Evolutionary conservation across 2,113 vertebrate genomes (phyloP).

Genomic region (Chinchilla lanigera): DNA sequence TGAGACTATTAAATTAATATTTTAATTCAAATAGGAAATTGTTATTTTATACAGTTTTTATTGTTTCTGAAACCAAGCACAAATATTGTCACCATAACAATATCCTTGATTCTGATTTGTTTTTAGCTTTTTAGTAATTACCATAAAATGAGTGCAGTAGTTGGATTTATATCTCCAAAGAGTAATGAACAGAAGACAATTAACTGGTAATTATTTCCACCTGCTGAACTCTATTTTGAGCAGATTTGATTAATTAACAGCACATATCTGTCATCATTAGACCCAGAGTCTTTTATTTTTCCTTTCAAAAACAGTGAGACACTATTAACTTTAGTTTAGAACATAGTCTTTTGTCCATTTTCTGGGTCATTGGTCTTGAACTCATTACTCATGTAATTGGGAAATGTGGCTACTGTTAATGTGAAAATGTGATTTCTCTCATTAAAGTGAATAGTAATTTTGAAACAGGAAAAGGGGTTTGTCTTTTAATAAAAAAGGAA

Average conservation of each 20-base stretch:
- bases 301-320: conserved; percentile 72
- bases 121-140: conserved; percentile 79
- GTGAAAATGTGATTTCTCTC: conserved; percentile 78
- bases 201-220: conserved; percentile 88
- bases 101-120: conserved; percentile 77
- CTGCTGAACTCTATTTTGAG: conserved; percentile 87
- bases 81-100: conserved; percentile 71
- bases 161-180: conserved; percentile 85
- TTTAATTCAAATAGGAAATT: conserved; percentile 68
- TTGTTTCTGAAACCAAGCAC: conserved; percentile 62
- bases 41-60: conserved; percentile 55
- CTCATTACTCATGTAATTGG: conserved; percentile 85
- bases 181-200: conserved; percentile 87
- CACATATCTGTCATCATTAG: conserved; percentile 84
- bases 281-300: conserved; percentile 61
- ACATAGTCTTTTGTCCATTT: conserved; percentile 81
- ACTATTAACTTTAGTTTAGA: conserved; percentile 82
- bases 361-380: conserved; percentile 84
- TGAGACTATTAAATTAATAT: conserved; percentile 58
- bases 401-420: conserved; percentile 82
- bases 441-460: conserved; percentile 75
- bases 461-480: conserved; percentile 31
- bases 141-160: conserved; percentile 72
- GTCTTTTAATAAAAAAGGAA: conserved; percentile 33
- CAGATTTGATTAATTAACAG: conserved; percentile 87